phyloP scores from a whole-genome alignment of 2,888 invertebrate species.

The Liposcelis brunnea region DNA sequence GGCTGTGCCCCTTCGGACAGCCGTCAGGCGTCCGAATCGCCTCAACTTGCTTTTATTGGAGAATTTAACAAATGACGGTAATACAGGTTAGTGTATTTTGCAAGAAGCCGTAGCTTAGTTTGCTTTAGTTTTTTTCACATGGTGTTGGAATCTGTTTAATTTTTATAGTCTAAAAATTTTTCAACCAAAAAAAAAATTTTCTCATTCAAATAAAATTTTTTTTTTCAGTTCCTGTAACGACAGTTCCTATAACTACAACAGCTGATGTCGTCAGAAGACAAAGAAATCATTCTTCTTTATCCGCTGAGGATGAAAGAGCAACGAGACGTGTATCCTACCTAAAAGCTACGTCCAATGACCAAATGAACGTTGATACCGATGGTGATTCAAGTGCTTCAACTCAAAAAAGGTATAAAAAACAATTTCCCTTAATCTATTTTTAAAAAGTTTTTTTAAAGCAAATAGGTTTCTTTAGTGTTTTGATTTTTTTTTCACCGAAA shows the following conservation, averaged over 20 bases:
- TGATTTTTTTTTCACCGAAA: not conserved
- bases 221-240: slow-evolving; percentile 19
- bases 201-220: too few relatives aligned
- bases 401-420: slow-evolving; percentile 1
- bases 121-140: not conserved
- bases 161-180: slow-evolving; percentile 27
- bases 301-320: slow-evolving; percentile 67
- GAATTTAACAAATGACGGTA: too few relatives aligned
- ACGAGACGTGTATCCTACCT: slow-evolving; percentile 86
- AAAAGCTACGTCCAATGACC: slow-evolving; percentile 64
- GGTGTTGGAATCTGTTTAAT: slow-evolving; percentile 13
- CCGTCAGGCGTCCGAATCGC: too few relatives aligned
- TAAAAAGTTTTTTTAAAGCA: slow-evolving; percentile 3
- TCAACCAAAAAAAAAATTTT: too few relatives aligned
- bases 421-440: slow-evolving; percentile 5
- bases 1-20: too few relatives aligned
- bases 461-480: not conserved
- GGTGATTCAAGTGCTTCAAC: slow-evolving; percentile 28
- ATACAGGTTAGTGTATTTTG: not conserved
- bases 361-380: slow-evolving; percentile 55
- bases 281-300: slow-evolving; percentile 28
- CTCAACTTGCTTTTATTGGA: too few relatives aligned
- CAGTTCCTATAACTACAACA: slow-evolving; percentile 19
- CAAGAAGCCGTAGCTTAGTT: not conserved
- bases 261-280: slow-evolving; percentile 26